A percentile compares a stretch with the other conserved stretches of the same genome.
Evolutionary conservation across 2,113 vertebrate species (phyloP).

Genomic region (Oreamnos americanus): DNA sequence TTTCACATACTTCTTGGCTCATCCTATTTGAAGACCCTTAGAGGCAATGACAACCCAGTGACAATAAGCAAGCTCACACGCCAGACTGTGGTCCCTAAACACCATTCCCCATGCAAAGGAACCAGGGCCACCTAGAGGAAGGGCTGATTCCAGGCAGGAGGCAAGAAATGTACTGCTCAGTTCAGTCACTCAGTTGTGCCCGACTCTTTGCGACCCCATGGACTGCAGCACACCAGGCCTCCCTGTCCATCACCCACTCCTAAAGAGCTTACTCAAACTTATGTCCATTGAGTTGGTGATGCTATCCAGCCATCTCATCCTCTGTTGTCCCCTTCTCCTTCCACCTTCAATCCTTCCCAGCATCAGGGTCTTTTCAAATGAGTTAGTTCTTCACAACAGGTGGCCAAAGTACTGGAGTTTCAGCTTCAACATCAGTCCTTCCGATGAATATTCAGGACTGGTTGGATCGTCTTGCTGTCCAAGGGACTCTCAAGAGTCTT

Average conservation of each 20-base stretch:
- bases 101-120: background rate
- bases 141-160: background rate
- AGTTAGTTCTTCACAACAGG: background rate
- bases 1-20: background rate
- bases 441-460: background rate
- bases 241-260: background rate
- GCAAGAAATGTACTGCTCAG: background rate
- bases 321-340: background rate
- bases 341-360: background rate
- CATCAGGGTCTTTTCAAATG: background rate
- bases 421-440: too few species aligned
- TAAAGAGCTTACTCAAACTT: background rate
- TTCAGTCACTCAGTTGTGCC: background rate
- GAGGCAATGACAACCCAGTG: background rate
- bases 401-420: background rate
- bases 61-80: background rate
- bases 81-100: background rate
- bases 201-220: accelerated
- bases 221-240: background rate
- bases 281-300: background rate
- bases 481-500: background rate
- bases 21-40: background rate
- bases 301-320: background rate
- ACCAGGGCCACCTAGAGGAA: background rate
- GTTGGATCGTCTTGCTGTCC: background rate